Evolutionary conservation across 2,888 invertebrate genomes (phyloP), one percentile per base, ranked within the genome.

Genomic region (Zhuqinia jingwanae): DNA sequence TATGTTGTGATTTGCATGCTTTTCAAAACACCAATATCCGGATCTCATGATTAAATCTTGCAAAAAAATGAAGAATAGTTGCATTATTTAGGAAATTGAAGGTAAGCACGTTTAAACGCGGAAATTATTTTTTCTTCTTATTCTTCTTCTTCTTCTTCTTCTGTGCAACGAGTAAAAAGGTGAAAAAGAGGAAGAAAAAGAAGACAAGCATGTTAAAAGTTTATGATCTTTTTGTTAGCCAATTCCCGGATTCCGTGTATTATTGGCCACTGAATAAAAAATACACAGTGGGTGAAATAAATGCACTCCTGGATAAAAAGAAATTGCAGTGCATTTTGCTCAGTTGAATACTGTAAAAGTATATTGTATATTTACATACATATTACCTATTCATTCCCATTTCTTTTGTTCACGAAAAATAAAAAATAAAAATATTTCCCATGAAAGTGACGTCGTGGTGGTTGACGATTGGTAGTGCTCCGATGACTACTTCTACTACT

Each of bases 61-160:
- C 13, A 25, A 8, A 22, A 47, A 36, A 22, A n/a, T n/a, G n/a
- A n/a, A n/a, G n/a, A 25, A 20, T 42, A 42, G 13, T 42, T 42
- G 17, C 13, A 6, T 25, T 70, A 47, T 45, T 47, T 47, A 70
- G 70, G 25, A 47, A 47, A 25, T 70, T 70, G 47, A 47, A 47
- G 47, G 70, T 25, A 45, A 47, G 25, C 22, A 70, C 11, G 22
- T 70, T 70, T 70, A 70, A 68, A 47, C 45, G 42, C 68, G 68
- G 68, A 68, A 45, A 68, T 68, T 68, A 68, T 68, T 45, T 22
- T 22, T 70, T 70, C 36, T 70, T 70, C n/a, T n/a, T n/a, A n/a
- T n/a, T n/a, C n/a, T n/a, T n/a, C n/a, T n/a, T n/a, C n/a, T n/a
- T n/a, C n/a, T n/a, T n/a, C n/a, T n/a, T n/a, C n/a, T n/a, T n/a